Evolutionary conservation across 2,888 invertebrate genomes (phyloP), one percentile per base, ranked within the genome.

Genomic region (Deroplatys truncata): DNA sequence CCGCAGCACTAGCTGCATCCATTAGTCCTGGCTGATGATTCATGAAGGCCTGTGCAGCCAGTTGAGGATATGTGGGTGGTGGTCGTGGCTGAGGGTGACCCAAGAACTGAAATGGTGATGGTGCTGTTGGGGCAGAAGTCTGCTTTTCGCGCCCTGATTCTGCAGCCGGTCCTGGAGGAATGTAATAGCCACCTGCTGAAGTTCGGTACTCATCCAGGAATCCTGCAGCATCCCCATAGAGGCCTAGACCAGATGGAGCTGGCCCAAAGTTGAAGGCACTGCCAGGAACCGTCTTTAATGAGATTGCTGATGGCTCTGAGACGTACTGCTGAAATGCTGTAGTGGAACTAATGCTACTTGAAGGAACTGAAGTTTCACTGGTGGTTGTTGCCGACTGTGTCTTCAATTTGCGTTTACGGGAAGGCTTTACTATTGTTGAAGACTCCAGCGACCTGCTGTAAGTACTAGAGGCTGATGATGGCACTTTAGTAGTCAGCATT

Each of bases 191-290:
- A n/a, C 95, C 94, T 1, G 95, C 94, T 90, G 94, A 94, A 85
- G 95, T 94, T 89, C 96, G 95, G 92, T 95, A 95, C 91, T 96
- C 96, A 91, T 96, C 96, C 88, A 97, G 94, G 93, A 96, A 97
- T 84, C 95, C 95, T 91, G 95, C 94, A 92, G 96, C 96, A 85
- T 96, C 96, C 13, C 94, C 94, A 91, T 96, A 96, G 85, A 96
- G 93, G 84, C 94, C 94, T 92, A 96, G 94, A 7, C 94, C 93
- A 90, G 95, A 94, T 7, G 96, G 94, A 0, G 97, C 94, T 7
- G 97, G 95, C 28, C 97, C 97, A 92, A 97, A 98, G 93, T 97
- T 98, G 92, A 98, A 98, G 88, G 98, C 97, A 93, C 97, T 97
- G 43, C 97, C 96, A 13, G 97, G 96, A 28, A 87, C 87, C 87